phyloP scores from a whole-genome alignment of 2,888 invertebrate species.

The Epistrophella euchroma region DNA sequence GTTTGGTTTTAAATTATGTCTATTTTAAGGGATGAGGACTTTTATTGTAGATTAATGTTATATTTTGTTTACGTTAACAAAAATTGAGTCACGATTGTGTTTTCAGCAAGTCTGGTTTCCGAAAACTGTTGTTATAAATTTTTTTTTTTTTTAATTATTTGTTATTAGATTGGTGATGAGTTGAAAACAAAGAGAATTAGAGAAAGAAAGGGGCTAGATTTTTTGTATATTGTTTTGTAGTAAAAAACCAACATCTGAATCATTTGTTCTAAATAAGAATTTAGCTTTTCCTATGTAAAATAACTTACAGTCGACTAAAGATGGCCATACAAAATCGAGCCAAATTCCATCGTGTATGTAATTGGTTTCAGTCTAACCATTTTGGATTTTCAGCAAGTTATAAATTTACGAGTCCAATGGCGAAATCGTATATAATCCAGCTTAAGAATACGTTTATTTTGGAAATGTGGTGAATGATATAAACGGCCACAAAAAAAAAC shows the following conservation, averaged over 20 bases:
- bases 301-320: background rate
- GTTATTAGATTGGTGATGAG: slow-evolving; percentile 3
- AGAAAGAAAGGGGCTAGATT: background rate
- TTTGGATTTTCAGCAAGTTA: no score
- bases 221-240: background rate
- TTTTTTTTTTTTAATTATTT: background rate
- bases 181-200: slow-evolving; percentile 2
- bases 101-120: slow-evolving; percentile 10
- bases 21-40: slow-evolving; percentile 38
- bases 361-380: no score
- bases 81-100: slow-evolving; percentile 15
- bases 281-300: no score
- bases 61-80: background rate
- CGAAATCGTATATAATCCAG: no score
- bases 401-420: no score
- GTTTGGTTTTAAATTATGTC: slow-evolving; percentile 51
- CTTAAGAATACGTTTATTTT: background rate
- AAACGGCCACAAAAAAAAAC: background rate
- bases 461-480: background rate
- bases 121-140: slow-evolving; percentile 1
- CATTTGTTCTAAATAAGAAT: no score
- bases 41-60: slow-evolving; percentile 10
- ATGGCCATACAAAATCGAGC: no score
- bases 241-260: background rate
- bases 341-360: no score